A percentile compares a stretch with the other conserved stretches of the same genome.
Conservation (phyloP, 2,888 invertebrate genomes). For the Agrilus mali region DNA sequence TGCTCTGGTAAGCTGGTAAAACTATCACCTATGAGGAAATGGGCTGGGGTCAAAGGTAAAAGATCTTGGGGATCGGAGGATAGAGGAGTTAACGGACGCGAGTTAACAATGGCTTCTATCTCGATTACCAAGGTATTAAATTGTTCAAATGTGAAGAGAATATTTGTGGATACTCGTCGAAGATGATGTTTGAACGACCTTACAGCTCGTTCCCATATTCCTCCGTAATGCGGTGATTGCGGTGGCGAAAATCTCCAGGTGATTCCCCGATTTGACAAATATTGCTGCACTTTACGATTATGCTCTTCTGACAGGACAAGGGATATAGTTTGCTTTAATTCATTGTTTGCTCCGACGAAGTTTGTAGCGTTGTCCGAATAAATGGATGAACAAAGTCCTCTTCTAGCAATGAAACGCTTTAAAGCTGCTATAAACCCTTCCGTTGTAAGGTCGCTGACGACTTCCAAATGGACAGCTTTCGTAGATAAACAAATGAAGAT, state of each 20-base stretch:
- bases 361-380: constrained; percentile 12
- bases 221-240: constrained; percentile 6
- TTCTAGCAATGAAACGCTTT: constrained; percentile 10
- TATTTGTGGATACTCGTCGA: not conserved
- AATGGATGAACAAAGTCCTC: constrained; percentile 5
- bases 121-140: constrained; percentile 1
- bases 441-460: constrained; percentile 10
- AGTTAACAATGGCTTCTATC: too few relatives aligned
- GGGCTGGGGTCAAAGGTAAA: constrained; percentile 3
- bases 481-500: constrained; percentile 18
- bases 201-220: constrained; percentile 8
- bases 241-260: not conserved
- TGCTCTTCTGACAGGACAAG: too few relatives aligned
- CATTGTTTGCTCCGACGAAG: constrained; percentile 10
- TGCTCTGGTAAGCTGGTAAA: not conserved
- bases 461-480: constrained; percentile 15
- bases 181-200: constrained; percentile 5
- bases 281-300: too few relatives aligned
- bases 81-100: constrained; percentile 2
- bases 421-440: constrained; percentile 9
- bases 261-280: not conserved
- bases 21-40: constrained; percentile 5
- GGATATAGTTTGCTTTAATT: not conserved
- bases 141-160: constrained; percentile 1
- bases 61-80: constrained; percentile 7